These are phyloP conservation scores for Barypeithes pellucidus DNA, from an alignment of 2,888 invertebrate genomes.

Conservation along the genomic window DNA sequence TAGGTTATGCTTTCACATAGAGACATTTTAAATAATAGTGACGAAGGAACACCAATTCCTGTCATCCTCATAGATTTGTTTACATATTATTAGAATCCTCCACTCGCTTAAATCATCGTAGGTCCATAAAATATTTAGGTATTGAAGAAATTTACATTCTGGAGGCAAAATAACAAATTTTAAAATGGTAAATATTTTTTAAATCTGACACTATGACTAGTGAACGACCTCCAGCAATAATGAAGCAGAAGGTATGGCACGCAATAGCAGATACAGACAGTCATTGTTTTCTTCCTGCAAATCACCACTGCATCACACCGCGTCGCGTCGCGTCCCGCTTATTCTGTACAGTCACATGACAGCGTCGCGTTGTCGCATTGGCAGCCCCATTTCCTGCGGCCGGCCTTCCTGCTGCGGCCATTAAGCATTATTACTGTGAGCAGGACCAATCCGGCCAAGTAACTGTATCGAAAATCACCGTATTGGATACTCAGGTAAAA, in stretches of 20 bases:
- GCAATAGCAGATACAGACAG: not conserved
- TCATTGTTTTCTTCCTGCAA: constrained; percentile 9
- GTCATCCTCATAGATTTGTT: no score
- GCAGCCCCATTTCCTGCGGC: constrained; percentile 59
- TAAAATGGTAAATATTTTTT: no score
- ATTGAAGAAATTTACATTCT: no score
- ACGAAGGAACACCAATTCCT: no score
- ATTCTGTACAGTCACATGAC: constrained; percentile 45
- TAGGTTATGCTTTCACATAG: no score
- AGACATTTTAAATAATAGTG: no score
- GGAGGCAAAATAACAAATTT: no score
- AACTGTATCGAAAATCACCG: constrained; percentile 56
- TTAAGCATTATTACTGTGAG: constrained; percentile 66
- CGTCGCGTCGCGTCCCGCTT: constrained; percentile 33
- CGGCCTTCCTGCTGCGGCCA: constrained; percentile 68
- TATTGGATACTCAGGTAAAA: constrained; percentile 54
- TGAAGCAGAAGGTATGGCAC: not conserved
- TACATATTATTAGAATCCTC: no score
- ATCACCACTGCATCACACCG: not conserved
- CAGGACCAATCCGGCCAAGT: constrained; percentile 62
- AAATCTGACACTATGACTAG: no score
- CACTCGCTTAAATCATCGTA: no score
- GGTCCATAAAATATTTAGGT: no score
- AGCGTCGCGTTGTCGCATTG: constrained; percentile 59
- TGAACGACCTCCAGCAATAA: not conserved